A percentile compares a stretch with the other conserved stretches of the same genome.
phyloP scores from a whole-genome alignment of 2,797 vertebrate species.

The Euphonia xanthogaster region DNA sequence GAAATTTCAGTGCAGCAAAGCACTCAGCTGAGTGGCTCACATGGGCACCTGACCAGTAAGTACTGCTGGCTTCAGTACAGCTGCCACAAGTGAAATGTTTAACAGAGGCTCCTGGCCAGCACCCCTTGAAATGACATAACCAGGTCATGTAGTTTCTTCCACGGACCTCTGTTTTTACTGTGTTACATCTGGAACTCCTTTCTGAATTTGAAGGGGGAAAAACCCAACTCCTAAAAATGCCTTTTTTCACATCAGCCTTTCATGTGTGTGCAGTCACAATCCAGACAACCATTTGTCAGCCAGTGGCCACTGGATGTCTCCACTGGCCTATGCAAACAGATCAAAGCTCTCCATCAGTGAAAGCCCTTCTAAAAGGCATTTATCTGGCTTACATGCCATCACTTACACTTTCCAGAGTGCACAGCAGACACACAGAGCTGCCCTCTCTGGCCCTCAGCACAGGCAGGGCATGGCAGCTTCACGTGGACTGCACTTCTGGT shows the following conservation, averaged over 20 bases:
- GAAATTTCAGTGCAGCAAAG: not conserved
- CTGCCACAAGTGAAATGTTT: not conserved
- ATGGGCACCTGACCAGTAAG: not conserved
- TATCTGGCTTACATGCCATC: not conserved
- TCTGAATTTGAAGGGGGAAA: not conserved
- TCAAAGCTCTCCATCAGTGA: not conserved
- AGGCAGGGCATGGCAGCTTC: not conserved
- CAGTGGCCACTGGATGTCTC: slow-evolving; percentile 62
- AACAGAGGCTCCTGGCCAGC: not conserved
- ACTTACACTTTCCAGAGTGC: not conserved
- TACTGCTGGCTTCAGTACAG: not conserved
- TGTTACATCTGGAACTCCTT: not conserved
- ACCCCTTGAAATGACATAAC: not conserved
- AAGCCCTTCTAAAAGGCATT: not conserved
- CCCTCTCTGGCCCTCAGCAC: not conserved
- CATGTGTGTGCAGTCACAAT: not conserved
- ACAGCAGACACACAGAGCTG: not conserved
- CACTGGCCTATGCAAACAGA: not conserved
- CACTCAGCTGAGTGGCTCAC: not conserved
- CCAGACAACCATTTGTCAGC: not conserved
- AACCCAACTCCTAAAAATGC: not conserved
- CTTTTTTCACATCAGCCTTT: not conserved
- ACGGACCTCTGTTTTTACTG: not conserved
- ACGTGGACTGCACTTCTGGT: not conserved
- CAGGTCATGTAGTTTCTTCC: not conserved